These are phyloP conservation scores for Hemibagrus wyckioides DNA, from an alignment of 2,113 vertebrate genomes.

Conservation along the genomic window DNA sequence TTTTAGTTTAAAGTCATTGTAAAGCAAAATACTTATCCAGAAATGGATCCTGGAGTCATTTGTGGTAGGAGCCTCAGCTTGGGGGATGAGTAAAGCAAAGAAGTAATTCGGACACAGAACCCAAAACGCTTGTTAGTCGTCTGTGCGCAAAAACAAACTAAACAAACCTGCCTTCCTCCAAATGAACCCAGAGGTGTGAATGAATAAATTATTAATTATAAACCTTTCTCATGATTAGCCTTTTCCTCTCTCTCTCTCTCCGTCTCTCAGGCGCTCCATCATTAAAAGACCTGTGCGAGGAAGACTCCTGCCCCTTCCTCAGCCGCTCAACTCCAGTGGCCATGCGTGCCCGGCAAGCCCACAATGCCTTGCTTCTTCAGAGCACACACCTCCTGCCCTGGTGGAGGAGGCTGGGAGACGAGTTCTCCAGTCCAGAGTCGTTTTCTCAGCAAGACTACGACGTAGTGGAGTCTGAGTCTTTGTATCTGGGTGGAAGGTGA, in stretches of 20 bases:
- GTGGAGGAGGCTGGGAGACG: constrained; percentile 88
- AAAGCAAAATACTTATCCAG: background rate
- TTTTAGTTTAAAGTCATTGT: background rate
- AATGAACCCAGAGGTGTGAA: too few relatives aligned
- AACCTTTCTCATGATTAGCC: background rate
- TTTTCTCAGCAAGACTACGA: constrained; percentile 70
- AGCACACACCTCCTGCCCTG: constrained; percentile 78
- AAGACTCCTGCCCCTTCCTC: constrained; percentile 76
- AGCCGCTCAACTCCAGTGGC: constrained; percentile 82
- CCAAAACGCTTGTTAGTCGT: too few relatives aligned
- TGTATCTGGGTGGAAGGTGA: constrained; percentile 75
- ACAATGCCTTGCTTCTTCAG: constrained; percentile 81
- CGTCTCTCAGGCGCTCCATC: constrained; percentile 78
- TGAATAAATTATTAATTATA: too few relatives aligned
- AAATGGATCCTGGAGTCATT: background rate
- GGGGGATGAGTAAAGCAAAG: background rate
- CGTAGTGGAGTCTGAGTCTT: constrained; percentile 75
- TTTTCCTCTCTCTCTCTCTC: background rate
- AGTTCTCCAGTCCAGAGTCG: constrained; percentile 64
- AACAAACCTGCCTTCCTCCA: too few relatives aligned
- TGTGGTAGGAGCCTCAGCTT: background rate
- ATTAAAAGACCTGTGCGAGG: constrained; percentile 70
- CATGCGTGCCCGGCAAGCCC: constrained; percentile 79
- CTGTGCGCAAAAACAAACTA: too few relatives aligned
- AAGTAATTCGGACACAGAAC: background rate